Percentiles rank a stretch among this genome's conserved stretches.
Evolutionary conservation across 2,888 invertebrate genomes (phyloP).

Genomic region (Augochlorella aurata): DNA sequence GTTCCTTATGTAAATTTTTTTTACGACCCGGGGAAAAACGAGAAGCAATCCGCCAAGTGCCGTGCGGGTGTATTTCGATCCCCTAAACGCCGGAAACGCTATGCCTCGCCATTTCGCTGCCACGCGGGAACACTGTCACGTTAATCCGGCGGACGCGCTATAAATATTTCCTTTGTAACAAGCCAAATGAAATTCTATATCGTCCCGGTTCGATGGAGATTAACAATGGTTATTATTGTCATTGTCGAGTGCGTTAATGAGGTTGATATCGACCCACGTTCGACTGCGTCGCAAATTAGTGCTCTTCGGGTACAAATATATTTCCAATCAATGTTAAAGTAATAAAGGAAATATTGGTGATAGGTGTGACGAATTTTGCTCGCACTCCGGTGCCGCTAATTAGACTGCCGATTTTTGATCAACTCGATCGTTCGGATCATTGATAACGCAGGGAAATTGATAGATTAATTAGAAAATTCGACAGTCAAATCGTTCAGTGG

Average conservation of each 20-base stretch:
- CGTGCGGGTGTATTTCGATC: constrained; percentile 32
- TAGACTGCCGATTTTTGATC: neutral
- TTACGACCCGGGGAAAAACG: constrained; percentile 20
- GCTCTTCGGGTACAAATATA: constrained; percentile 10
- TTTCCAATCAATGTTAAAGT: neutral
- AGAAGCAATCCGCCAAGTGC: constrained; percentile 39
- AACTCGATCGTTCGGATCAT: neutral
- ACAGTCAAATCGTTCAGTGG: too few relatives aligned
- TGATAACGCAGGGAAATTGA: too few relatives aligned
- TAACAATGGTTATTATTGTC: constrained; percentile 6
- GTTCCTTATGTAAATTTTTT: constrained; percentile 55
- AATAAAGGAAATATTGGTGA: constrained; percentile 12
- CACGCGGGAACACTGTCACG: neutral
- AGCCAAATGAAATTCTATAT: neutral
- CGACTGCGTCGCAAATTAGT: constrained; percentile 17
- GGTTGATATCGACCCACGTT: neutral
- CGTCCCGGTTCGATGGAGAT: neutral
- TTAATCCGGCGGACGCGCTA: neutral
- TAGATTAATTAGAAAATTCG: too few relatives aligned
- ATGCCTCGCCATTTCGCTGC: neutral
- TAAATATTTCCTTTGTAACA: neutral
- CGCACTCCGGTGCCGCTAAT: neutral
- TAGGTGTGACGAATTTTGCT: neutral
- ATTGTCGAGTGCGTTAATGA: constrained; percentile 7
- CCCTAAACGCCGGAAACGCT: neutral